Base-by-base conservation (phyloP, 2,797 vertebrate species). In the Pipistrellus kuhlii region DNA sequence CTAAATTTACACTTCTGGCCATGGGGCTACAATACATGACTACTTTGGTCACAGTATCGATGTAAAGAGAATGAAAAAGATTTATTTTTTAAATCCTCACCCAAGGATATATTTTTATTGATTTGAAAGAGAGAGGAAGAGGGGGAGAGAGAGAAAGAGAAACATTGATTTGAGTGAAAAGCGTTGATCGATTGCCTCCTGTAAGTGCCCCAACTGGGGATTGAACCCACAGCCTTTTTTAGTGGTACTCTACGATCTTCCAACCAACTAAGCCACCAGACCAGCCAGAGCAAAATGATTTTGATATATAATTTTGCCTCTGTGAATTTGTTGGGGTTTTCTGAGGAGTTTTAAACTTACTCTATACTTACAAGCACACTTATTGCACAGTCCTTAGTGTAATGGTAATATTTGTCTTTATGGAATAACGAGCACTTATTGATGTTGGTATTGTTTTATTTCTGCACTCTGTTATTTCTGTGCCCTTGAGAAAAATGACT, bases 381-480 rank as follows among this genome's bases (percentile, higher is more conserved):
- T 27, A 57, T 69, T 95, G 87, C 72, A 59, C 80, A 85, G 84
- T 94, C 55, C 51, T 89, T 87, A 77, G 44, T 62, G 55, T 89
- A 91, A 73, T 81, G 88, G 53, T 76, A 88, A 93, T 97, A 93
- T 94, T 96, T 96, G 73, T 94, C 83, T 90, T 93, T 92, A 91
- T 91, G 81, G 72, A 94, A 71, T 96, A 96, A 94, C 91, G 96
- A 89, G 35, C 95, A 62, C 76, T 95, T 94, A 81, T 7, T 87
- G 75, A 89, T 14, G 12, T 80, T 76, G 20, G 46, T 82, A 69
- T 96, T 94, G n/a, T 94, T 94, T 95, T 90, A 68, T 93, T 94
- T 94, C 78, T 92, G 14, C 6, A 90, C 55, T 94, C 71, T 92
- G 35, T 95, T 94, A 78, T 85, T 93, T 96, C 77, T 87, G 44